Base-by-base conservation (phyloP, 2,113 vertebrate genomes). In the Tapirus terrestris region DNA sequence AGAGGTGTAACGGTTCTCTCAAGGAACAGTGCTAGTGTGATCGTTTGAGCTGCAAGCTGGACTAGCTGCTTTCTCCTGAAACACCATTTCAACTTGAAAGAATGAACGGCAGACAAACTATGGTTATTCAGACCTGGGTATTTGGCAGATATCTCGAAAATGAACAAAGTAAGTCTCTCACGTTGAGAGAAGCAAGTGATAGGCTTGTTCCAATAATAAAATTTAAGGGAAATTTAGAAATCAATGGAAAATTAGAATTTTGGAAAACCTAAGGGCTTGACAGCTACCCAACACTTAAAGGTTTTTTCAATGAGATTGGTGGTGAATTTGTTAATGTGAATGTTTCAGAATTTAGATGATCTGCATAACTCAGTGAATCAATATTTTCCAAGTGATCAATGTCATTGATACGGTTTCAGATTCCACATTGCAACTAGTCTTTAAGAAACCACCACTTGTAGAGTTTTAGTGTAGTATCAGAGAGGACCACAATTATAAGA, bases 161-260 rank as follows among this genome's bases (percentile, higher is more conserved):
- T 31, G 20, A 91, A 58, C 33, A 68, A 89, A 85, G 18, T 81
- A 5, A 58, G 29, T 63, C 36, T 83, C 45, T 61, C 60, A 43
- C 17, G 80, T 91, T 58, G 51, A 94, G 43, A 25, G 21, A 93
- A 85, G 33, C 20, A 51, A 48, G 2, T 45, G 60, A 87, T 12
- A 79, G 27, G 18, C 29, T 86, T 80, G 4, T 79, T 83, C n/a
- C 31, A 45, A 81, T 25, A 72, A 89, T 86, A 88, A 92, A 61
- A 58, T 82, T 72, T 87, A 8, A 81, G 39, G 45, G 39, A 90
- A 96, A 97, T 76, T 60, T 72, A 65, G 58, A 91, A 93, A 39
- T 80, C 51, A 39, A 81, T n/a, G 45, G 39, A 90, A 96, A 97
- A 81, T 60, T 72, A 65, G 58, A 91, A 93, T 96, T 72, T 83